Evolutionary conservation across 2,888 invertebrate species (phyloP).

Genomic region (Heterodera filipjevi): DNA sequence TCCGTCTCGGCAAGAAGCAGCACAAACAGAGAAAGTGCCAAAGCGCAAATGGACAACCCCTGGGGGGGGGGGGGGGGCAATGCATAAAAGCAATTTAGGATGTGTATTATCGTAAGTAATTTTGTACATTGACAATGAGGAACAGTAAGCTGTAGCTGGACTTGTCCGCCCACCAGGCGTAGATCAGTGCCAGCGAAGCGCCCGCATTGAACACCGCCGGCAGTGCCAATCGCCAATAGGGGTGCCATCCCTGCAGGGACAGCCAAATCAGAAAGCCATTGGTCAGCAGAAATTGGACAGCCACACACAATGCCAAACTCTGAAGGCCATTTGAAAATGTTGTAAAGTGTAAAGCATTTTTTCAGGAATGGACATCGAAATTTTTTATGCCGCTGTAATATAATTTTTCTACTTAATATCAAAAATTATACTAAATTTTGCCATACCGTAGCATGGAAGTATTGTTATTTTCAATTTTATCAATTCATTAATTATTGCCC

Average conservation of each 20-base stretch:
- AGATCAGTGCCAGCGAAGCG: constrained; percentile 25
- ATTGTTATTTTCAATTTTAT: not conserved
- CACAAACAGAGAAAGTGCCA: constrained; percentile 7
- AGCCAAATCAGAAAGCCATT: constrained; percentile 16
- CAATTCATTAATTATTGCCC: not conserved
- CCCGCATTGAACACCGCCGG: constrained; percentile 25
- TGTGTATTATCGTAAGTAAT: not conserved
- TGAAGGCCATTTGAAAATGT: not conserved
- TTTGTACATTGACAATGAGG: constrained; percentile 33
- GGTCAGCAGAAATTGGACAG: constrained; percentile 15
- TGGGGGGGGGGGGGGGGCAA: too few species aligned
- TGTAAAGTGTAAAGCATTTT: not conserved
- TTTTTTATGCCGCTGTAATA: too few species aligned
- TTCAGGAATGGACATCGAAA: too few species aligned
- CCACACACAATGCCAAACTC: constrained; percentile 14
- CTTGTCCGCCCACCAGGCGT: constrained; percentile 6
- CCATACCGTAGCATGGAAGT: too few species aligned
- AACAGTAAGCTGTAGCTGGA: constrained; percentile 26
- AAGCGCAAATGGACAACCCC: constrained; percentile 10
- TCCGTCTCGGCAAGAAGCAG: constrained; percentile 1
- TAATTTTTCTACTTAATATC: too few species aligned
- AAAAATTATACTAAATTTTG: too few species aligned
- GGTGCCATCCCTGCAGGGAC: constrained; percentile 17
- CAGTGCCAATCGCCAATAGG: constrained; percentile 17
- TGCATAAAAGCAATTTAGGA: not conserved